A percentile compares a stretch with the other conserved stretches of the same genome.
Evolutionary conservation across 2,888 invertebrate species (phyloP).

Genomic region (Elegia similella): DNA sequence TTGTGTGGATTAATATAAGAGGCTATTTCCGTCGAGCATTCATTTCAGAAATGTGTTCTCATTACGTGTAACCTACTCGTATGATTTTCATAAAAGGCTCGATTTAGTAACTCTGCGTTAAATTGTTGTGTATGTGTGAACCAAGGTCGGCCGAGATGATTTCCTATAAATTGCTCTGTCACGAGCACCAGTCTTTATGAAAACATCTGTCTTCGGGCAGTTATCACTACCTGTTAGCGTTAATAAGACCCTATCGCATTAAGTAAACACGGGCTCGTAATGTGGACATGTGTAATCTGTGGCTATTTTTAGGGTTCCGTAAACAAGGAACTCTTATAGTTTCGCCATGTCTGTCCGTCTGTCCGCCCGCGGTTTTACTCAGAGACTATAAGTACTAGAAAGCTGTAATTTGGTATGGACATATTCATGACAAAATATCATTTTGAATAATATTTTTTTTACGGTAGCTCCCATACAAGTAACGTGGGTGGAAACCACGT

Average conservation of each 20-base stretch:
- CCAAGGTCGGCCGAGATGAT: conserved; percentile 32
- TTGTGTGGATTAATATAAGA: background rate
- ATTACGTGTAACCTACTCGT: background rate
- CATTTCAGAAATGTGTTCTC: background rate
- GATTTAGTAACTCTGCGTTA: conserved; percentile 19
- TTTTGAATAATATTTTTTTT: too few species aligned
- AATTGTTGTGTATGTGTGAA: conserved; percentile 18
- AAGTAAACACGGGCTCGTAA: background rate
- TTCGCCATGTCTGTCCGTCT: too few species aligned
- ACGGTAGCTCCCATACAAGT: too few species aligned
- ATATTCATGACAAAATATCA: too few species aligned
- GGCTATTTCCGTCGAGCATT: background rate
- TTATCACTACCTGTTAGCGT: conserved; percentile 1
- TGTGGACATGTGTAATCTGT: background rate
- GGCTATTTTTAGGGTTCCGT: too few species aligned
- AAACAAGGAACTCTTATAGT: too few species aligned
- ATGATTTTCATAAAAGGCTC: background rate
- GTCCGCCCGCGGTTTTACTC: too few species aligned
- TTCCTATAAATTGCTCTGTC: conserved; percentile 42
- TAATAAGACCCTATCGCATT: background rate
- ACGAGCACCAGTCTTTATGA: conserved; percentile 36
- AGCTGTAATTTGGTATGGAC: too few species aligned
- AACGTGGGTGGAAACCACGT: too few species aligned
- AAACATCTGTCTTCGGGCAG: conserved; percentile 23
- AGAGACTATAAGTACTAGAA: too few species aligned